Percentiles rank a stretch among this genome's conserved stretches.
phyloP scores from a whole-genome alignment of 1,140 invertebrate genomes.

The Calliphora vicina region DNA sequence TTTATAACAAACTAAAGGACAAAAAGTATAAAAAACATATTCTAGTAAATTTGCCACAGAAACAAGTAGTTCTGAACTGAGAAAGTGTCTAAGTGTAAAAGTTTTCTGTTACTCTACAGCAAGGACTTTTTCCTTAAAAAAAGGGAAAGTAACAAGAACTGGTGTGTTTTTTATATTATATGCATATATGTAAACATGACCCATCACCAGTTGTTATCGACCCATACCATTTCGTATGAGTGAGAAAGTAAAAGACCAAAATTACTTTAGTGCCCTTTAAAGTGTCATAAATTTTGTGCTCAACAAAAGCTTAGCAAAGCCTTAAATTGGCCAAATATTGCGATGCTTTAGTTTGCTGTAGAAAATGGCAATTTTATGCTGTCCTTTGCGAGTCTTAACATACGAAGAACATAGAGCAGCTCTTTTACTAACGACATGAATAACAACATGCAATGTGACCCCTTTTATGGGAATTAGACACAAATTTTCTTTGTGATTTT shows the following conservation, averaged over 20 bases:
- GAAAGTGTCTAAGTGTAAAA: background rate
- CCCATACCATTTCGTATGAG: background rate
- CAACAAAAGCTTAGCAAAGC: constrained; percentile 27
- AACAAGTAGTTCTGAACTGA: background rate
- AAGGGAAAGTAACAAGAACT: constrained; percentile 11
- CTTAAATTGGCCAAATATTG: constrained; percentile 31
- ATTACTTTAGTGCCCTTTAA: constrained; percentile 40
- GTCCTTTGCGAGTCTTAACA: background rate
- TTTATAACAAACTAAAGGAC: background rate
- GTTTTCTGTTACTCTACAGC: no score
- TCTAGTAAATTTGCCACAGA: background rate
- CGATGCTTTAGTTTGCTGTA: background rate
- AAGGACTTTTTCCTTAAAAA: background rate
- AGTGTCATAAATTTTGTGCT: constrained; percentile 39
- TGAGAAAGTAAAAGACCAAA: background rate
- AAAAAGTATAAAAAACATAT: background rate
- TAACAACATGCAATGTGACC: background rate
- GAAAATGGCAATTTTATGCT: background rate
- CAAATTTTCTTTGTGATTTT: constrained; percentile 16
- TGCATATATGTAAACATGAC: background rate
- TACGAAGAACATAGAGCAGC: no score
- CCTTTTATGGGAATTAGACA: constrained; percentile 15
- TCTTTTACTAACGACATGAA: background rate
- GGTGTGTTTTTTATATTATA: background rate
- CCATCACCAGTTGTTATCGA: background rate